These are phyloP conservation scores for Muntiacus muntjak DNA, from an alignment of 2,113 vertebrate species.

Conservation along the genomic window DNA sequence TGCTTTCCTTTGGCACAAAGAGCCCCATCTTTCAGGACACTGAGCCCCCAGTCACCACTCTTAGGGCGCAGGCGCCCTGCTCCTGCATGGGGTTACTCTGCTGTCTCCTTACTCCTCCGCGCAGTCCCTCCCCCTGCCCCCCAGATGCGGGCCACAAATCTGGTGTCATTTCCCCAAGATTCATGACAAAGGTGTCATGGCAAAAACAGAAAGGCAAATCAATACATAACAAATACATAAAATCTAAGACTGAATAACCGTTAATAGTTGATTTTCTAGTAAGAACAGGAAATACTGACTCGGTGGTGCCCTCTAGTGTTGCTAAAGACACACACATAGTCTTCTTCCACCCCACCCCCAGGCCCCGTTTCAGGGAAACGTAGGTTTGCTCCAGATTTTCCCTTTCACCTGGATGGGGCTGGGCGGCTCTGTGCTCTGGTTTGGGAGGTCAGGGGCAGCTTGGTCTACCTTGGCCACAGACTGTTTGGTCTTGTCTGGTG, in stretches of 20 bases:
- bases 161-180: background rate
- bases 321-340: background rate
- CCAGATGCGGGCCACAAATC: no score
- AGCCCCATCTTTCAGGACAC: background rate
- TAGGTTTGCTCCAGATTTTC: background rate
- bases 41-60: background rate
- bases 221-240: background rate
- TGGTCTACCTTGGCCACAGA: background rate
- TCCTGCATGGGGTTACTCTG: background rate
- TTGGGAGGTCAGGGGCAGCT: background rate
- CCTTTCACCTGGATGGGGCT: background rate
- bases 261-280: background rate
- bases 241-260: background rate
- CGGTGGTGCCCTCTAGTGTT: slow-evolving; percentile 26
- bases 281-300: background rate
- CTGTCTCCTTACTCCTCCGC: background rate
- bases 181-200: background rate
- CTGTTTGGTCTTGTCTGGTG: background rate
- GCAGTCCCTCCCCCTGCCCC: fast-evolving
- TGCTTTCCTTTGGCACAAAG: background rate
- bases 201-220: background rate
- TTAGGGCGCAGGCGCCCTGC: background rate
- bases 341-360: fast-evolving
- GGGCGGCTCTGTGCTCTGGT: background rate
- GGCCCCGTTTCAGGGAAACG: background rate